Base-by-base conservation (phyloP, 2,888 invertebrate genomes). In the Drosophila siamana region DNA sequence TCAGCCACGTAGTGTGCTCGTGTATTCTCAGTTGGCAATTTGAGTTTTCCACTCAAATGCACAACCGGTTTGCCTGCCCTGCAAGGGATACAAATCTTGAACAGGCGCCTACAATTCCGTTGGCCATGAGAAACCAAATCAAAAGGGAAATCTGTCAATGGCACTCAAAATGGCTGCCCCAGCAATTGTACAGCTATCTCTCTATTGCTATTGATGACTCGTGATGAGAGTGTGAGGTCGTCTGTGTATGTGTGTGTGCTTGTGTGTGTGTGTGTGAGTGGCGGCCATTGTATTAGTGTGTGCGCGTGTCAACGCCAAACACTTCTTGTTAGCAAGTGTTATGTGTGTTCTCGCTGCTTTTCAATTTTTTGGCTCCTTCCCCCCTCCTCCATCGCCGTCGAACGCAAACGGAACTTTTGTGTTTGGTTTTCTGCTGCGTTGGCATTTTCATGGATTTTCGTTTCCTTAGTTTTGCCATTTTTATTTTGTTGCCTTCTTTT, bases 261-360 rank as follows among this genome's bases (percentile, higher is more conserved):
- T 43, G 19, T 4, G 33, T 33, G 24, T 4, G 33, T 33, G 24
- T 33, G 41, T 59, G 33, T 24, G n/a, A 28, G 15, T 46, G 16
- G n/a, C n/a, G 2, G n/a, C 41, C 22, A 38, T 56, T 59, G 50
- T 41, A 48, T 30, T 54, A 16, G 64, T 61, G 59, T 46, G 43
- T 60, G 56, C 46, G 62, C 66, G 69, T 73, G 75, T 75, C 69
- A 78, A 75, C 56, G 70, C 71, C 75, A 73, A 85, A 81, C 71
- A 78, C 82, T 86, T 81, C 69, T 69, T 84, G 82, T 81, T 78
- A 74, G 78, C 75, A 80, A 85, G 69, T 84, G 78, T 74, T 80
- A 62, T 78, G 67, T 67, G 55, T 71, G 72, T 64, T 50, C 38
- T 56, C 22, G 61, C 43, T 67, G 71, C 71, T 70, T 74, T 78